These are phyloP conservation scores for Elgaria multicarinata DNA, from an alignment of 2,113 vertebrate species.

Conservation along the genomic window DNA sequence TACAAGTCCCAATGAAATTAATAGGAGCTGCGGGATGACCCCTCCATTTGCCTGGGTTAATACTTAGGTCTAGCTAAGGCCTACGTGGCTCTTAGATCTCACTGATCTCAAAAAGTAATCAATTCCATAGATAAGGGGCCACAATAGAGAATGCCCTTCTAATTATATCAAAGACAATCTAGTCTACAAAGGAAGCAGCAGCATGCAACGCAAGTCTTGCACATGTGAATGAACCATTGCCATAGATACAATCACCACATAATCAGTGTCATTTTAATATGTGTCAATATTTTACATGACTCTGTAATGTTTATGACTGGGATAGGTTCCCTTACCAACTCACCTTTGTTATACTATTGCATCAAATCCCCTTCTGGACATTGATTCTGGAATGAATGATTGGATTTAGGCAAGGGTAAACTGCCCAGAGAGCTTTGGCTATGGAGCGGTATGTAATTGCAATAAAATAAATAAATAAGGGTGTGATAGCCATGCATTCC, in stretches of 20 bases:
- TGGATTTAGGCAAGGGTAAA: not conserved
- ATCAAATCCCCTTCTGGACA: not conserved
- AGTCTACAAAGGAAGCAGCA: not conserved
- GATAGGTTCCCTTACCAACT: not conserved
- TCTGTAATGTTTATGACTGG: not conserved
- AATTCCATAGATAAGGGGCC: not conserved
- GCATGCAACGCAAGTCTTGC: not conserved
- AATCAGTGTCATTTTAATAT: not conserved
- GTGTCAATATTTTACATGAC: not conserved
- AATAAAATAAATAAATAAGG: too few species aligned
- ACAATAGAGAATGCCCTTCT: not conserved
- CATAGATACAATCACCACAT: not conserved
- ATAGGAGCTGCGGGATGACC: too few species aligned
- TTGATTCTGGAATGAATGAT: not conserved
- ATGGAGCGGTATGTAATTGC: too few species aligned
- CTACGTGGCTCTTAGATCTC: not conserved
- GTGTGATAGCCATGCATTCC: not conserved
- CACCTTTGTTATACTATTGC: not conserved
- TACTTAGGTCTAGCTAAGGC: too few species aligned
- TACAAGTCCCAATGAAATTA: too few species aligned
- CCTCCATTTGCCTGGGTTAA: too few species aligned
- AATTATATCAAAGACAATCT: not conserved
- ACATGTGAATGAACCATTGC: not conserved
- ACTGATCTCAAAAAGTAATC: not conserved
- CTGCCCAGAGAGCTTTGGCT: too few species aligned